A percentile compares a stretch with the other conserved stretches of the same genome.
Evolutionary conservation across 2,888 invertebrate genomes (phyloP).

Genomic region (Drosophila macrospina): DNA sequence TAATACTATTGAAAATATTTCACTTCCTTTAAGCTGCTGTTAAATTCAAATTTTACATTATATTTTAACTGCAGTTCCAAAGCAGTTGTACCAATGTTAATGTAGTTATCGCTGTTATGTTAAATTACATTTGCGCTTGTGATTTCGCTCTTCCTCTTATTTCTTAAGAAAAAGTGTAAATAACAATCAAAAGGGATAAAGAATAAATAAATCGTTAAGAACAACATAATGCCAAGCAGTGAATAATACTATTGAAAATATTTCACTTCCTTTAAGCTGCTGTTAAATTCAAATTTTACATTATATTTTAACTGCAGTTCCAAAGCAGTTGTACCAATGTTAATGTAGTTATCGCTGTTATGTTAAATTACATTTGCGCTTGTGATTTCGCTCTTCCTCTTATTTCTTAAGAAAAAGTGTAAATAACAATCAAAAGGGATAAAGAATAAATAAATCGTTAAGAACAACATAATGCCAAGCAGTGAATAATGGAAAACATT

Average conservation of each 20-base stretch:
- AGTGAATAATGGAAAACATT: conserved; percentile 80
- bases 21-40: neutral
- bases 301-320: neutral
- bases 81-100: conserved; percentile 1
- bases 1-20: neutral
- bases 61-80: neutral
- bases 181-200: conserved; percentile 25
- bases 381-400: conserved; percentile 29
- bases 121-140: conserved; percentile 26
- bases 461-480: conserved; percentile 40
- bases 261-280: too few relatives aligned
- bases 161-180: conserved; percentile 27
- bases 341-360: neutral
- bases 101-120: conserved; percentile 5
- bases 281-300: too few relatives aligned
- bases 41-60: conserved; percentile 4
- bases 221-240: conserved; percentile 40
- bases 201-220: conserved; percentile 26
- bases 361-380: conserved; percentile 34
- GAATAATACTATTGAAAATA: too few relatives aligned
- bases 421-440: conserved; percentile 35
- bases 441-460: conserved; percentile 27
- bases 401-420: conserved; percentile 16
- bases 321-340: neutral
- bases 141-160: conserved; percentile 34